Conservation (phyloP, 2,888 invertebrate genomes). For the Melanostoma scalare region DNA sequence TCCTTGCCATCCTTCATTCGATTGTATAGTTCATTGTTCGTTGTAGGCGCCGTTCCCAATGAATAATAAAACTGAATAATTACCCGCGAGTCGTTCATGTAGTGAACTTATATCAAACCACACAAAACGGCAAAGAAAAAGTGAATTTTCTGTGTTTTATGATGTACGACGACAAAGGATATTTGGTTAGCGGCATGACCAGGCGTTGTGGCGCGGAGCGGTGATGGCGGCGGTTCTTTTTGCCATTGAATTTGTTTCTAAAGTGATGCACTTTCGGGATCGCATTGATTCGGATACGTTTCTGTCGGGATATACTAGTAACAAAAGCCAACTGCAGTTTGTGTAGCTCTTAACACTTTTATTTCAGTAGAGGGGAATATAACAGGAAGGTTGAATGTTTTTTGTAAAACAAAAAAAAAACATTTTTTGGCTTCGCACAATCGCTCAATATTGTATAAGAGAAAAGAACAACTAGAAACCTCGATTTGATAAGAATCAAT, state of each 20-base stretch:
- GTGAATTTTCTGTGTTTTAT: slow-evolving; percentile 42
- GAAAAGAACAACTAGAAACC: slow-evolving; percentile 43
- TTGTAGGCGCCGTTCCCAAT: slow-evolving; percentile 60
- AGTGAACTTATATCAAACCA: slow-evolving; percentile 19
- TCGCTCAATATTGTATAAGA: slow-evolving; percentile 7
- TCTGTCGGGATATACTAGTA: slow-evolving; percentile 15
- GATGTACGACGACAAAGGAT: slow-evolving; percentile 68
- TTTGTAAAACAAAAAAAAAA: slow-evolving; percentile 18
- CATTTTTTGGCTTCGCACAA: slow-evolving; percentile 45
- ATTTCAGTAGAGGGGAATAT: neutral
- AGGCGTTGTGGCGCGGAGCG: neutral
- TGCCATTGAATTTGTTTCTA: slow-evolving; percentile 56
- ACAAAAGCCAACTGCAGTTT: slow-evolving; percentile 62
- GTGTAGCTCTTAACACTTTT: slow-evolving; percentile 34
- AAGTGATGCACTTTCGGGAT: slow-evolving; percentile 58
- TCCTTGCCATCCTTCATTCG: slow-evolving; percentile 64
- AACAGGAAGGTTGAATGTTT: neutral
- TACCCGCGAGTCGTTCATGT: slow-evolving; percentile 51
- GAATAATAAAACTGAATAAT: slow-evolving; percentile 70
- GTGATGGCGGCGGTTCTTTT: slow-evolving; percentile 18
- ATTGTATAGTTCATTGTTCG: slow-evolving; percentile 63
- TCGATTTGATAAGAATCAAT: slow-evolving; percentile 58
- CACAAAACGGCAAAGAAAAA: slow-evolving; percentile 5
- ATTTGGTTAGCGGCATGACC: slow-evolving; percentile 23
- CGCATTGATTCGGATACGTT: slow-evolving; percentile 52